Conservation (phyloP, 2,888 invertebrate genomes). For the Temnothorax unifasciatus region DNA sequence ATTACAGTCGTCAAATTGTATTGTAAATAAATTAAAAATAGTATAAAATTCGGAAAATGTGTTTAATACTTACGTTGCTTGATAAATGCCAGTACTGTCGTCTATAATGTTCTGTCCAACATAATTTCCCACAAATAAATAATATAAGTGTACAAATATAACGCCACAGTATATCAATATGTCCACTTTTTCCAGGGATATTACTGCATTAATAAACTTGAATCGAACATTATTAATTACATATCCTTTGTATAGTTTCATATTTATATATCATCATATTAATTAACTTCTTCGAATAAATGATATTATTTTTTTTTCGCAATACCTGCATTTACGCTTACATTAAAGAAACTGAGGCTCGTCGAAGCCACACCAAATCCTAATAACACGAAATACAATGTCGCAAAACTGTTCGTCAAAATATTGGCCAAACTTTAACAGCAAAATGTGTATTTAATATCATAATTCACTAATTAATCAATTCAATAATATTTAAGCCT, state of each 20-base stretch:
- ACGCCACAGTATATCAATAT: rapidly evolving
- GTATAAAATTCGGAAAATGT: neutral
- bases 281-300: constrained; percentile 2
- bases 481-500: neutral
- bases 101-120: constrained; percentile 27
- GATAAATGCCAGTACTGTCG: neutral
- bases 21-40: neutral
- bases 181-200: neutral
- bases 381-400: constrained; percentile 33
- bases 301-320: neutral
- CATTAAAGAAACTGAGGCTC: neutral
- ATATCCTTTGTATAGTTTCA: neutral
- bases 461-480: neutral
- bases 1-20: neutral
- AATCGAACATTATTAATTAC: constrained; percentile 11
- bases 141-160: neutral
- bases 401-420: constrained; percentile 37
- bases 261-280: neutral
- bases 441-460: constrained; percentile 25
- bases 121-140: constrained; percentile 25
- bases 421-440: constrained; percentile 36
- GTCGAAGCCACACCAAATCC: neutral
- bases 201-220: neutral
- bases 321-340: constrained; percentile 19
- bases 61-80: constrained; percentile 10